Evolutionary conservation across 2,797 vertebrate species (phyloP).

Genomic region (Nannoperca obscura): DNA sequence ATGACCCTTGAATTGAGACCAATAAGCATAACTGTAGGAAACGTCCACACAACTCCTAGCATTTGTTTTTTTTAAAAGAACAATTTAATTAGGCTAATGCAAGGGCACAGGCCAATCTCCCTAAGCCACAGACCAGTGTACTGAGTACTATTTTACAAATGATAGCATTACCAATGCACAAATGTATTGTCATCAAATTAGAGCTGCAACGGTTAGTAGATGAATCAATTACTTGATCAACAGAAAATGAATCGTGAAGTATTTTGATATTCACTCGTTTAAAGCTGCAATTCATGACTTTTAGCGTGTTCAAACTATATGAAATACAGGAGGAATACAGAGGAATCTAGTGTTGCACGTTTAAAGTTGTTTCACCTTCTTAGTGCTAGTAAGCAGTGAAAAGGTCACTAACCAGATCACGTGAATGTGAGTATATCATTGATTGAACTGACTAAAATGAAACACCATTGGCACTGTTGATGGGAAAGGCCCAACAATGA

Average conservation of each 20-base stretch:
- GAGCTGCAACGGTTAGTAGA: background rate
- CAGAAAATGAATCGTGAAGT: too few relatives aligned
- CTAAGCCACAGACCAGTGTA: background rate
- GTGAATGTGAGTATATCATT: background rate
- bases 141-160: background rate
- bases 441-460: slow-evolving; percentile 13
- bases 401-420: too few relatives aligned
- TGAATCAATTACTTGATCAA: background rate
- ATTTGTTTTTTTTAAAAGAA: background rate
- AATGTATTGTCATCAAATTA: background rate
- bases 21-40: background rate
- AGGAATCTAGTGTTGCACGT: background rate
- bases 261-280: too few relatives aligned
- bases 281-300: background rate
- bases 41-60: background rate
- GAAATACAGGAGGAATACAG: background rate
- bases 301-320: background rate
- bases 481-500: background rate
- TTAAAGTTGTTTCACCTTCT: background rate
- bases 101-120: background rate
- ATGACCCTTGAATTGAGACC: background rate
- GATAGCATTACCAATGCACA: background rate
- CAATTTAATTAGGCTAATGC: background rate
- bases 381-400: too few relatives aligned
- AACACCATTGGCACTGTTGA: background rate